Conservation (phyloP, 2,113 vertebrate species). For the Caretta caretta region DNA sequence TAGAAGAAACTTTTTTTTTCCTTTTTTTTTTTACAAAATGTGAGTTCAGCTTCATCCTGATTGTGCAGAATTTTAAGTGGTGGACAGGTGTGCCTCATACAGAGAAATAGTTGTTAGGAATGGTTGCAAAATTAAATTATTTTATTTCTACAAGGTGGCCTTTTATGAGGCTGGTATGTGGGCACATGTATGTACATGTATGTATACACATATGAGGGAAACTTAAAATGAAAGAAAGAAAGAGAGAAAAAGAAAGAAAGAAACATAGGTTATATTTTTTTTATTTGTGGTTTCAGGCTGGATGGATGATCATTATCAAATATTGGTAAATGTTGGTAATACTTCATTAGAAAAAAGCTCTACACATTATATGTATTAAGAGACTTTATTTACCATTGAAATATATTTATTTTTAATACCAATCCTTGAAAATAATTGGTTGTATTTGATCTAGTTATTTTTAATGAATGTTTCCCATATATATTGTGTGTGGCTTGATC, state of each 20-base stretch:
- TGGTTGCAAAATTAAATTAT: not conserved
- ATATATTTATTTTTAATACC: conserved; percentile 24
- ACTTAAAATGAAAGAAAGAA: not conserved
- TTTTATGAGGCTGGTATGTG: not conserved
- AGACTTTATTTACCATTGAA: not conserved
- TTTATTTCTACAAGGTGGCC: not conserved
- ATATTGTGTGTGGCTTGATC: conserved; percentile 31
- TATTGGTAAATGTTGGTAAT: conserved; percentile 39
- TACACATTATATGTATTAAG: not conserved
- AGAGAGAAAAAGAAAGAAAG: not conserved
- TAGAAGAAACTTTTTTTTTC: not conserved
- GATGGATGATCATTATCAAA: conserved; percentile 36
- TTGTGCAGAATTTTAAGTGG: not conserved
- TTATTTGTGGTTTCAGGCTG: conserved; percentile 6
- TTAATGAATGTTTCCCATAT: conserved; percentile 13
- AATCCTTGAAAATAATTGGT: not conserved
- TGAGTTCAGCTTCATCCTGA: not conserved
- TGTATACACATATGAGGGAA: not conserved
- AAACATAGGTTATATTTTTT: not conserved
- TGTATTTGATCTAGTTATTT: not conserved
- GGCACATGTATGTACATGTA: not conserved
- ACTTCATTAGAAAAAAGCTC: not conserved
- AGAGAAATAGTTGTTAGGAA: not conserved
- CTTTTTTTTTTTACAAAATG: not conserved
- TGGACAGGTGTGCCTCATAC: fast-evolving